Percentiles rank a stretch among this genome's conserved stretches.
phyloP scores from a whole-genome alignment of 2,888 invertebrate genomes.

The Sisyra terminalis region DNA sequence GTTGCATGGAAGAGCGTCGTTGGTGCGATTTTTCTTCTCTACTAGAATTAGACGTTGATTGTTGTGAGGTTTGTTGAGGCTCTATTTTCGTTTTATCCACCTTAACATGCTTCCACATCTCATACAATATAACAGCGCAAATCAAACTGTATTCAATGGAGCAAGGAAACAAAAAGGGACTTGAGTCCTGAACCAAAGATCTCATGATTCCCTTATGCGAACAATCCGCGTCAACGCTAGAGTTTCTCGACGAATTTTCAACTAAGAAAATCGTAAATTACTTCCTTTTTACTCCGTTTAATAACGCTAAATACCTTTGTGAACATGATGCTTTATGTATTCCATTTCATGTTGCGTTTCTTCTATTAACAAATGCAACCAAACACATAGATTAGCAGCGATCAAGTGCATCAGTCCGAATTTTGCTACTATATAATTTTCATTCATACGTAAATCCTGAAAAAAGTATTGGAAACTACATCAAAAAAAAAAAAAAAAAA shows the following conservation, averaged over 20 bases:
- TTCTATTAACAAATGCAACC: conserved; percentile 74
- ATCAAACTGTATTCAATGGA: conserved; percentile 82
- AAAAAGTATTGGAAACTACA: conserved; percentile 7
- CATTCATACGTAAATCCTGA: conserved; percentile 41
- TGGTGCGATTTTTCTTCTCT: not conserved
- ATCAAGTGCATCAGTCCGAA: conserved; percentile 92
- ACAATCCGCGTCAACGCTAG: conserved; percentile 24
- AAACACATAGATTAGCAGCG: conserved; percentile 84
- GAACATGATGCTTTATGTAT: conserved; percentile 36
- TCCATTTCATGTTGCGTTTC: conserved; percentile 80
- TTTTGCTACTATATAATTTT: conserved; percentile 54
- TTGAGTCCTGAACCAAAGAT: conserved; percentile 50
- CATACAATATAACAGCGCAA: conserved; percentile 74
- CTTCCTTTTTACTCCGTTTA: too few relatives aligned
- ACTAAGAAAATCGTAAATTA: too few relatives aligned
- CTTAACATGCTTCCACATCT: conserved; percentile 80
- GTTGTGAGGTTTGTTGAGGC: too few relatives aligned
- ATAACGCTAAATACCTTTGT: not conserved
- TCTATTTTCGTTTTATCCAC: conserved; percentile 28
- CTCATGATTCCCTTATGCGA: conserved; percentile 52
- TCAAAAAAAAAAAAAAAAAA: too few relatives aligned
- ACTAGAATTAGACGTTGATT: not conserved
- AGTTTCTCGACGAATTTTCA: too few relatives aligned
- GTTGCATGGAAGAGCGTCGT: not conserved
- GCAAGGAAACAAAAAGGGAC: conserved; percentile 79